Evolutionary conservation across 2,797 vertebrate genomes (phyloP).

Genomic region (Notoglanidium macrostoma): DNA sequence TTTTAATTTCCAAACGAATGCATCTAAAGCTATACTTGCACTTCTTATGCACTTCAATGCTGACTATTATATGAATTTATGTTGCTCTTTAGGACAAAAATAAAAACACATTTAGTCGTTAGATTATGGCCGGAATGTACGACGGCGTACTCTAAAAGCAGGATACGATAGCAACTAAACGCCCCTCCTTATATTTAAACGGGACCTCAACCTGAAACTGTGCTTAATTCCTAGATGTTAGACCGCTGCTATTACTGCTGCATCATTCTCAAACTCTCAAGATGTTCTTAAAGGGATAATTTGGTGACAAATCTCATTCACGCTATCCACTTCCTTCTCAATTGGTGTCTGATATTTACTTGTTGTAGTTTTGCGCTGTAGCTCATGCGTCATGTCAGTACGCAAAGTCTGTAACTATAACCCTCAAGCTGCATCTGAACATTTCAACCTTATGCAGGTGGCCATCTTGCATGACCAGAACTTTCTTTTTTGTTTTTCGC

Average conservation of each 20-base stretch:
- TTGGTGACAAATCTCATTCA: background rate
- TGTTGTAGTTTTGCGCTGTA: background rate
- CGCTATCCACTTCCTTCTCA: background rate
- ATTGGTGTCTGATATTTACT: background rate
- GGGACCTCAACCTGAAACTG: constrained; percentile 56
- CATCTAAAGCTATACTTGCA: constrained; percentile 81
- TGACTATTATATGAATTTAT: constrained; percentile 77
- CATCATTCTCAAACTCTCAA: constrained; percentile 41
- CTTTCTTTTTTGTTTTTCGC: background rate
- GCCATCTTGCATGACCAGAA: background rate
- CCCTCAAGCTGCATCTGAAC: background rate
- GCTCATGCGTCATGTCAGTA: background rate
- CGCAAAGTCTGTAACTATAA: background rate
- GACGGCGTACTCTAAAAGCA: constrained; percentile 51
- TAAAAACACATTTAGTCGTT: constrained; percentile 66
- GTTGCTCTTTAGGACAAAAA: constrained; percentile 74
- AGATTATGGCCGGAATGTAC: constrained; percentile 64
- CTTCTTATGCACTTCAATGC: constrained; percentile 82
- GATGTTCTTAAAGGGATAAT: constrained; percentile 31
- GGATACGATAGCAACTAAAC: constrained; percentile 31
- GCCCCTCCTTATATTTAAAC: constrained; percentile 35
- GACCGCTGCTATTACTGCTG: constrained; percentile 54
- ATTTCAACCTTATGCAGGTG: background rate
- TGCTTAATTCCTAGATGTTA: constrained; percentile 57
- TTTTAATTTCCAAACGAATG: constrained; percentile 72